These are phyloP conservation scores for Peromyscus nudipes DNA, from an alignment of 2,797 vertebrate species.

Conservation along the genomic window DNA sequence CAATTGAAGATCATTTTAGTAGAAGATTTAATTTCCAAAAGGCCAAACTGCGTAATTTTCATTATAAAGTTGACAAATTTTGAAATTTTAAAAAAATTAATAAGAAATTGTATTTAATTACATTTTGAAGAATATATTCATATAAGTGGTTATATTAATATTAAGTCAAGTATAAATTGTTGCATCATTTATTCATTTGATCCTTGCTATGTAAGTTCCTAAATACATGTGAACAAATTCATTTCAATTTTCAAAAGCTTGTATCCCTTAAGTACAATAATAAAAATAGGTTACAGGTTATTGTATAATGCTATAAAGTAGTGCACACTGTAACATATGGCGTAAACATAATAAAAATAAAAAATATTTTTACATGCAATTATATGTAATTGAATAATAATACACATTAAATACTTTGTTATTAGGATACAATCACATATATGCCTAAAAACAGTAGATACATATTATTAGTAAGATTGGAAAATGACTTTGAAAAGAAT, in stretches of 20 bases:
- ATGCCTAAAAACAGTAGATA: background rate
- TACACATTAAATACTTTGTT: background rate
- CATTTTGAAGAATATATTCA: background rate
- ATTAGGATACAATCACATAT: background rate
- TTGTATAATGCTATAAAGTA: background rate
- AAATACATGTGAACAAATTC: background rate
- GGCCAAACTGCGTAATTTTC: background rate
- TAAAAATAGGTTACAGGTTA: background rate
- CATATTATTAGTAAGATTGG: background rate
- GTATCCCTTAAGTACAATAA: background rate
- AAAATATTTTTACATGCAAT: background rate
- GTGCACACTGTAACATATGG: background rate
- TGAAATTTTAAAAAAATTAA: background rate
- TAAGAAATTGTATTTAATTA: background rate
- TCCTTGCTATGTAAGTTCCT: background rate
- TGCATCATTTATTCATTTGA: background rate
- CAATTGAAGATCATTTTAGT: background rate
- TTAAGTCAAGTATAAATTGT: background rate
- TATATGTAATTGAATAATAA: background rate
- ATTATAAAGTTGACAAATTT: background rate
- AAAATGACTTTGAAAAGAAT: background rate
- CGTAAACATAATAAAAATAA: background rate
- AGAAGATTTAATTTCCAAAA: background rate
- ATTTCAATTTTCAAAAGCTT: background rate
- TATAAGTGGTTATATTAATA: background rate